A percentile compares a stretch with the other conserved stretches of the same genome.
Evolutionary conservation across 2,113 vertebrate genomes (phyloP).

Genomic region (Cercopithecus mona): DNA sequence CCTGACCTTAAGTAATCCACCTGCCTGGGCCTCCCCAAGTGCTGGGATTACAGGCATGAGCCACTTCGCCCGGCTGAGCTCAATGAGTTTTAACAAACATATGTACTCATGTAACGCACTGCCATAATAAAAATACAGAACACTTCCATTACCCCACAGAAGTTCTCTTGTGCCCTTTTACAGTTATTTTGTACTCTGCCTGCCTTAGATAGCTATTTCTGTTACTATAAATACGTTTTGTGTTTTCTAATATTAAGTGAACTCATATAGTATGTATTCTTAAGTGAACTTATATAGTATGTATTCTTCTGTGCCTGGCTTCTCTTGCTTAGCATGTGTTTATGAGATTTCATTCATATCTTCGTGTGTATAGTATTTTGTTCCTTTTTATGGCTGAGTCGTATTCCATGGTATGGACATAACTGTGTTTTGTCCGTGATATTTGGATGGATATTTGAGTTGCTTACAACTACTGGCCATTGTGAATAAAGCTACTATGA

Average conservation of each 20-base stretch:
- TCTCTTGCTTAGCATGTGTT: constrained; percentile 4
- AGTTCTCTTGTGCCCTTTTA: background rate
- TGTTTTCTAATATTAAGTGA: background rate
- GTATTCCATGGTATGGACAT: background rate
- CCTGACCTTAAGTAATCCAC: too few species aligned
- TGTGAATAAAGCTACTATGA: background rate
- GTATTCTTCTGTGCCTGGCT: background rate
- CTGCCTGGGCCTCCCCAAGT: too few species aligned
- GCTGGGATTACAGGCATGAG: too few species aligned
- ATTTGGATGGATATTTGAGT: background rate
- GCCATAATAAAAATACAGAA: background rate
- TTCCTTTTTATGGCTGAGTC: background rate
- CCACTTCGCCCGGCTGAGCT: too few species aligned
- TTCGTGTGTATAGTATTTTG: background rate
- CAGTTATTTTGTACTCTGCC: background rate
- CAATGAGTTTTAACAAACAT: too few species aligned
- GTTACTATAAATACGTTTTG: background rate
- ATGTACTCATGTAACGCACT: background rate
- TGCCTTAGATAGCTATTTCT: background rate
- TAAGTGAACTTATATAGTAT: background rate
- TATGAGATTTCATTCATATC: background rate
- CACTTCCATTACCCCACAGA: background rate
- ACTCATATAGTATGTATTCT: background rate
- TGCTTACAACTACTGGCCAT: background rate
- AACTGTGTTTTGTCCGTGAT: background rate